Conservation (phyloP, 2,113 vertebrate genomes). For the Anolis carolinensis region DNA sequence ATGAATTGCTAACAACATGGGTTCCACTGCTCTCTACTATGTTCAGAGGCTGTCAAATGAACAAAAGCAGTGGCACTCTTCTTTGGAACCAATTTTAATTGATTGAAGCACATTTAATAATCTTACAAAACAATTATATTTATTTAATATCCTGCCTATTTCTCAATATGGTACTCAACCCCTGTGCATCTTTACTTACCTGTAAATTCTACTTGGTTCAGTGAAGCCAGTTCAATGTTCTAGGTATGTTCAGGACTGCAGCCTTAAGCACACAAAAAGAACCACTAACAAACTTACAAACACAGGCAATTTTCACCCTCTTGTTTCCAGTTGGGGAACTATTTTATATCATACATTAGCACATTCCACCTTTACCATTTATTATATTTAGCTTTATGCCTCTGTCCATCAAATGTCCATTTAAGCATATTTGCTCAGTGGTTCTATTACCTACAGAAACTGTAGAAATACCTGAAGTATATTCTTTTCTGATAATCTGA, state of each 20-base stretch:
- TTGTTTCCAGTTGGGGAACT: background rate
- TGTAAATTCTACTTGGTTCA: background rate
- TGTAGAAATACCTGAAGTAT: accelerated
- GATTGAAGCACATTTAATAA: background rate
- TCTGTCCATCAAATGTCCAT: background rate
- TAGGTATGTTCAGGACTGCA: background rate
- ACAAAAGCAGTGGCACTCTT: background rate
- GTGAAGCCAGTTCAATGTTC: background rate
- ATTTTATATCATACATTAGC: background rate
- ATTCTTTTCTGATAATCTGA: slow-evolving; percentile 27
- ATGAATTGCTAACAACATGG: too few species aligned
- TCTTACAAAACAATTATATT: background rate
- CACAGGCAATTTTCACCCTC: background rate
- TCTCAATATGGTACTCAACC: too few species aligned
- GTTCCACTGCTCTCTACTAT: background rate
- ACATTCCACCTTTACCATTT: background rate
- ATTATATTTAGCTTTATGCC: background rate
- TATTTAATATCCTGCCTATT: too few species aligned
- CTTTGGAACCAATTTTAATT: background rate
- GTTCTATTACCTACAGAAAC: background rate
- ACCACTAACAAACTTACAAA: background rate
- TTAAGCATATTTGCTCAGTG: background rate
- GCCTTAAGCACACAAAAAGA: background rate
- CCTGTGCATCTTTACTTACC: background rate
- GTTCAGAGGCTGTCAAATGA: background rate